Percentiles rank a stretch among this genome's conserved stretches.
These are phyloP conservation scores for Tamias sibiricus DNA, from an alignment of 2,113 vertebrate genomes.

Conservation along the genomic window DNA sequence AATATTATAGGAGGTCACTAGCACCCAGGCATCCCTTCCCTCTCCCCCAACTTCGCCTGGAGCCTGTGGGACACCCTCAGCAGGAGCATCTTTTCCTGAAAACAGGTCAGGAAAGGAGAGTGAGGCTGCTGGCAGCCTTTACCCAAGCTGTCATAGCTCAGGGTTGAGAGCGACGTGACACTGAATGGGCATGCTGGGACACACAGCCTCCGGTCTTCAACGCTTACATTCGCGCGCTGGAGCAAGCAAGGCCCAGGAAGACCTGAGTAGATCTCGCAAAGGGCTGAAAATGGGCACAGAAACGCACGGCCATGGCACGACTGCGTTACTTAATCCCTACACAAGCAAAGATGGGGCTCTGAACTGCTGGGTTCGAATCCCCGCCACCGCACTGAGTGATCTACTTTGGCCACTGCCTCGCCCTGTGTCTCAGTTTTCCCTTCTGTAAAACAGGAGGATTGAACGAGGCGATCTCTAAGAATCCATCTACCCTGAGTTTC, in stretches of 20 bases:
- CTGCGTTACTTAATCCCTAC: slow-evolving; percentile 15
- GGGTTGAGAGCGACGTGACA: not conserved
- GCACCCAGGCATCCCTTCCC: not conserved
- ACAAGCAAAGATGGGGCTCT: not conserved
- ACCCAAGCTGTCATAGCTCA: slow-evolving; percentile 27
- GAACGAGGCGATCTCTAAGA: not conserved
- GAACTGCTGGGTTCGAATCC: slow-evolving; percentile 25
- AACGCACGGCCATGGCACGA: not conserved
- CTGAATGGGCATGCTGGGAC: slow-evolving; percentile 9
- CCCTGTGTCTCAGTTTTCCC: slow-evolving; percentile 44
- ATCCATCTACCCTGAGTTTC: not conserved
- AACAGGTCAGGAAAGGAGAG: slow-evolving; percentile 59
- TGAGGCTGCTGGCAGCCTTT: slow-evolving; percentile 39
- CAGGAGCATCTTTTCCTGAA: slow-evolving; percentile 26
- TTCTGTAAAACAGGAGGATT: not conserved
- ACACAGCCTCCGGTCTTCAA: not conserved
- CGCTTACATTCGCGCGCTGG: not conserved
- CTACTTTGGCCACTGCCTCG: accelerated
- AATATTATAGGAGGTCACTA: not conserved
- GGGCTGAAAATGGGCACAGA: not conserved
- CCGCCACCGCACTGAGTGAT: not conserved
- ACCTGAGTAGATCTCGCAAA: not conserved
- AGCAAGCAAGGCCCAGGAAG: not conserved
- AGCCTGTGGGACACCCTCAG: not conserved
- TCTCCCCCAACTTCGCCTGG: not conserved